Evolutionary conservation across 2,888 invertebrate species (phyloP), one percentile per base, ranked within the genome.

Genomic region (Microctonus hyperodae): DNA sequence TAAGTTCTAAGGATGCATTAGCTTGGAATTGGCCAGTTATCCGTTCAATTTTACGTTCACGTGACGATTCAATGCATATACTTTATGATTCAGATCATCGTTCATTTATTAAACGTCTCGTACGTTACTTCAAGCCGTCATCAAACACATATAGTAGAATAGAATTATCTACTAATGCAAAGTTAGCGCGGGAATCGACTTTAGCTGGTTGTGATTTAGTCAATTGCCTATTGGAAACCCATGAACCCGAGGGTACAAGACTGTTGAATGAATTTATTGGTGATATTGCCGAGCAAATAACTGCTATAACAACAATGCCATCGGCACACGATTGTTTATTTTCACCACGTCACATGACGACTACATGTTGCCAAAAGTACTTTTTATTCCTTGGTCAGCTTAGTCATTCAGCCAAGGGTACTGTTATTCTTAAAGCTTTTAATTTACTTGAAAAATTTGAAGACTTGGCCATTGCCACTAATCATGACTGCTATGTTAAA

Each of bases 1-100:
- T 95, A 75, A 87, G 88, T 65, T 89, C 90, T 67, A 92, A 93
- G 75, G 95, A 95, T 77, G 92, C 92, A 4, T 89, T 89, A 67
- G 88, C 90, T 0, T 97, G 97, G 97, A 92, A 97, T 81, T 97
- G 97, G 97, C 92, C 93, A 76, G 88, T 95, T n/a, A 91, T 97
- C 70, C 88, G 92, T 70, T 79, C 82, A 10, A 81, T 82, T 59
- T 77, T 85, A 67, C 80, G 88, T 78, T 85, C 87, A 78, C 79
- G 85, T 20, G 85, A 85, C 44, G 87, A 87, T 65, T 84, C 86
- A 10, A 83, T 90, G 67, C 86, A 87, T 67, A 87, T 88, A 74
- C 79, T 92, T 20, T 90, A 90, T 71, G 92, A 93, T 76, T 87
- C 87, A 1, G 87, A 88, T 72, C 88, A 90, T 77, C 87, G 86